Evolutionary conservation across 2,113 vertebrate species (phyloP), one percentile per base, ranked within the genome.

Genomic region (Zosterops lateralis): DNA sequence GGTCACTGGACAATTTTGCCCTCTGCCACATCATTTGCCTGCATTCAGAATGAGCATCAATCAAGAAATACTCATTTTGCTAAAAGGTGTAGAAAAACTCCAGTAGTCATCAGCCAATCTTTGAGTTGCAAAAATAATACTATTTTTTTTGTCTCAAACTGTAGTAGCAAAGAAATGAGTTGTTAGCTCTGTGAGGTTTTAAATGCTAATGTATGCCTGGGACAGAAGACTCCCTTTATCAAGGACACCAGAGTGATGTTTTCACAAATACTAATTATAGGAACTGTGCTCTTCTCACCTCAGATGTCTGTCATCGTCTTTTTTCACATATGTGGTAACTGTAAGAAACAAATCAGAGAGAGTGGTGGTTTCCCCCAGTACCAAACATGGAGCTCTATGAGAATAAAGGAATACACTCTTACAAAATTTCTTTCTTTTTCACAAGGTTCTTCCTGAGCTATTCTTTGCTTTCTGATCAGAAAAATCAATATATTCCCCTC

Each of bases 1-100:
- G 91, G 93, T 95, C 89, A 96, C 54, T 77, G 78, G 56, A 75
- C 94, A 92, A 87, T 94, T 95, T 92, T 94, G 21, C 57, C 84
- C 84, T 92, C 75, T 15, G 12, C 31, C 89, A 94, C 67, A 92
- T 85, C 50, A 93, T 91, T 91, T 2, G 54, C 15, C n/a, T 83
- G 67, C 71, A 85, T 95, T 77, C 67, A 90, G 79, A 91, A 90
- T 80, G n/a, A 92, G 44, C 75, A 95, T 90, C 90, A 62, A 71
- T 83, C 44, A 87, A 93, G 92, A 91, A 91, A 0, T 29, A 31
- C 1, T 1, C 38, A 36, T 74, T 93, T 38, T 64, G 24, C 22
- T 95, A 51, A 83, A 93, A 92, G 12, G 4, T 83, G 60, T 14
- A 89, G 71, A 79, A 31, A 79, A 21, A 29, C 15, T 71, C 29